Conservation (phyloP, 2,888 invertebrate genomes). For the Thumatha senex region DNA sequence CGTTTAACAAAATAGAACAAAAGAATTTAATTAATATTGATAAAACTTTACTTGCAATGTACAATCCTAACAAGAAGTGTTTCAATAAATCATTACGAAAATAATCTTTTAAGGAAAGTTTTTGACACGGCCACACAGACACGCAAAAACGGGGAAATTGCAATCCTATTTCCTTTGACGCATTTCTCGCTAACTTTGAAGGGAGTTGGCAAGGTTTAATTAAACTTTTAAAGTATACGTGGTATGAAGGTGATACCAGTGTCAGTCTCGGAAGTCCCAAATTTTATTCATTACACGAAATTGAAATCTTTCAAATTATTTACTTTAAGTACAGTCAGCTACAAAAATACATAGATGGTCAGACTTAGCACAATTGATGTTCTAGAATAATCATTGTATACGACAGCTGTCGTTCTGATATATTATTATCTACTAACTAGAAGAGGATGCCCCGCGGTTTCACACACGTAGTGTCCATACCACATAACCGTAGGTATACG, state of each 20-base stretch:
- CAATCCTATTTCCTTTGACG: slow-evolving; percentile 39
- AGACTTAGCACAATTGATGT: too few species aligned
- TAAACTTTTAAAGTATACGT: slow-evolving; percentile 39
- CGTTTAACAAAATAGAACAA: too few species aligned
- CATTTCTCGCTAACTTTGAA: slow-evolving; percentile 29
- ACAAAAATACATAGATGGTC: too few species aligned
- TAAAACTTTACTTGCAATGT: neutral
- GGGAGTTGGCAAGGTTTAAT: slow-evolving; percentile 35
- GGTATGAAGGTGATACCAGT: slow-evolving; percentile 16
- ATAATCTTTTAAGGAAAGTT: slow-evolving; percentile 13
- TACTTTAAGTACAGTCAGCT: slow-evolving; percentile 3
- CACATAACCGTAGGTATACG: too few species aligned
- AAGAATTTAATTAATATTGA: too few species aligned
- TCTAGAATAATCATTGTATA: too few species aligned
- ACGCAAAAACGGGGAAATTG: slow-evolving; percentile 28
- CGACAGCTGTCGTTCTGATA: too few species aligned
- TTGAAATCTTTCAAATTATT: slow-evolving; percentile 11
- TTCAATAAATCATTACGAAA: slow-evolving; percentile 6
- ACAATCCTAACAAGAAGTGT: neutral
- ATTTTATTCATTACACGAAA: slow-evolving; percentile 24
- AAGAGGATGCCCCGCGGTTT: too few species aligned
- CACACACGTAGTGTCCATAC: too few species aligned
- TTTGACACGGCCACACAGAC: neutral
- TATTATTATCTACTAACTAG: too few species aligned
- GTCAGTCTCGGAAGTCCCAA: slow-evolving; percentile 10